Conservation (phyloP, 2,888 invertebrate genomes). For the Neoascia interrupta region DNA sequence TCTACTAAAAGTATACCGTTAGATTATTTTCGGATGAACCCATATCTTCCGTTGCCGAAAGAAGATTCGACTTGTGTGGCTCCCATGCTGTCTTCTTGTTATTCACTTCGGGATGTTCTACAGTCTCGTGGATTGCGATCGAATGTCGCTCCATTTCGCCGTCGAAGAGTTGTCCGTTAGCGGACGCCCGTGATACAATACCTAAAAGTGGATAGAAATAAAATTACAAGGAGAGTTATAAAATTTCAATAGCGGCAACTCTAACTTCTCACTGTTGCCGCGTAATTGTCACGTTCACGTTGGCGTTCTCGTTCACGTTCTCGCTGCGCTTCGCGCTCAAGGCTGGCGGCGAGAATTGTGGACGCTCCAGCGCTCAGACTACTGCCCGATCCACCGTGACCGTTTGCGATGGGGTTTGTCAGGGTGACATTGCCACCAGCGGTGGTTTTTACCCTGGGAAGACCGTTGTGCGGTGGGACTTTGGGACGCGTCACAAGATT, state of each 20-base stretch:
- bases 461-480: slow-evolving; percentile 46
- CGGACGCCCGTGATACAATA: slow-evolving; percentile 80
- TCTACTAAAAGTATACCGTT: slow-evolving; percentile 82
- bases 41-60: slow-evolving; percentile 77
- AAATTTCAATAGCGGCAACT: slow-evolving; percentile 19
- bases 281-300: slow-evolving; percentile 78
- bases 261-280: slow-evolving; percentile 83
- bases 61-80: slow-evolving; percentile 77
- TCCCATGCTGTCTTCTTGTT: slow-evolving; percentile 75
- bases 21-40: slow-evolving; percentile 82
- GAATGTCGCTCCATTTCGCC: slow-evolving; percentile 78
- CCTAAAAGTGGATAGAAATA: slow-evolving; percentile 74
- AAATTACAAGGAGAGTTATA: slow-evolving; percentile 56
- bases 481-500: slow-evolving; percentile 78
- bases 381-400: slow-evolving; percentile 80
- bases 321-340: slow-evolving; percentile 79
- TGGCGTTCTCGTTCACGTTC: slow-evolving; percentile 78
- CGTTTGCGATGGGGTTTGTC: slow-evolving; percentile 77
- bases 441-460: slow-evolving; percentile 52
- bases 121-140: slow-evolving; percentile 72
- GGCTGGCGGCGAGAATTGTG: slow-evolving; percentile 82
- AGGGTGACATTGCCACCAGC: slow-evolving; percentile 75
- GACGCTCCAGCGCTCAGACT: slow-evolving; percentile 83
- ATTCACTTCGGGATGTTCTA: slow-evolving; percentile 71
- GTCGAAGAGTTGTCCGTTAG: slow-evolving; percentile 79